phyloP scores from a whole-genome alignment of 53 echinoderm and acorn worm species.

The Glandiceps talaboti region DNA sequence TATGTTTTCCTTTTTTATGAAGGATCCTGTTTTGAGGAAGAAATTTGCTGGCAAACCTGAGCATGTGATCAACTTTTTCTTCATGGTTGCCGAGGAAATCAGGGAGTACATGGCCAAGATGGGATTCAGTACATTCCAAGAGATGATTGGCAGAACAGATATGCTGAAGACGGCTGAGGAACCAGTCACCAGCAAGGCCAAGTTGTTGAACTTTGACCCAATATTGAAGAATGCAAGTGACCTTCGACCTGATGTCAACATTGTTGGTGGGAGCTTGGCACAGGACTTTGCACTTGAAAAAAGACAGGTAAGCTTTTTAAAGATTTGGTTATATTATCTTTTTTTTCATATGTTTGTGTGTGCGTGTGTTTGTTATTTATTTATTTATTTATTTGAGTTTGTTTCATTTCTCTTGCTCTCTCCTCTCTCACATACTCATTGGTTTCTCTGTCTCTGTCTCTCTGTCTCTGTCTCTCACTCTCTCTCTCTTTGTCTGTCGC shows the following conservation, averaged over 20 bases:
- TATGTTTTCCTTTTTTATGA: background rate
- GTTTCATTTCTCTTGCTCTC: too few relatives aligned
- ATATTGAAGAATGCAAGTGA: conserved; percentile 59
- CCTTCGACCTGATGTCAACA: conserved; percentile 48
- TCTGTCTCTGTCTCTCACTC: too few relatives aligned
- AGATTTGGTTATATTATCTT: too few relatives aligned
- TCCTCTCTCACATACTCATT: too few relatives aligned
- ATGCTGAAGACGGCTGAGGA: conserved; percentile 42
- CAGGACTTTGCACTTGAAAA: conserved; percentile 77
- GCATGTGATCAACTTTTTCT: conserved; percentile 91
- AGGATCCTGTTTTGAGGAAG: conserved; percentile 93
- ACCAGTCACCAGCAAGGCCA: conserved; percentile 52
- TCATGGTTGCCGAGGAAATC: conserved; percentile 96
- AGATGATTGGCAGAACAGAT: conserved; percentile 78
- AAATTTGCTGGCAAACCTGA: conserved; percentile 91
- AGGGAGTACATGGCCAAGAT: conserved; percentile 79
- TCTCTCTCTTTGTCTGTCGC: too few relatives aligned
- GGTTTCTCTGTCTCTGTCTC: too few relatives aligned
- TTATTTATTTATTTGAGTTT: too few relatives aligned
- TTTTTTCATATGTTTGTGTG: background rate
- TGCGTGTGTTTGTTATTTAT: too few relatives aligned
- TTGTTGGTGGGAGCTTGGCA: conserved; percentile 45
- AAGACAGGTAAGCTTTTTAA: conserved; percentile 53
- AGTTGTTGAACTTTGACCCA: conserved; percentile 68
- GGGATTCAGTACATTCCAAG: conserved; percentile 97